Evolutionary conservation across 2,797 vertebrate species (phyloP).

Genomic region (Schizothorax lantsangensis): DNA sequence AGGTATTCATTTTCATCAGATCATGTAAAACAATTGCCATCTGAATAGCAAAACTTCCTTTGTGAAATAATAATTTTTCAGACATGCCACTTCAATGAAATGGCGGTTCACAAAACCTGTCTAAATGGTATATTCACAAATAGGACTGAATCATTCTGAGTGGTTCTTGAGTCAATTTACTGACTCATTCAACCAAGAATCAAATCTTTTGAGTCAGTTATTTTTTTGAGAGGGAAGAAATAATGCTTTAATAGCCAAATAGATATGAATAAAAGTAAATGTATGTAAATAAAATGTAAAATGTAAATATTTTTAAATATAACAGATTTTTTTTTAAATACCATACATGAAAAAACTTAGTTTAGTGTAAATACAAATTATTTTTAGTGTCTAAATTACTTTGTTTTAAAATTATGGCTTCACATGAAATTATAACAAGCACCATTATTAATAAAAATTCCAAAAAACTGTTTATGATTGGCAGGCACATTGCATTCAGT

Average conservation of each 20-base stretch:
- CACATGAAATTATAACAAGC: not conserved
- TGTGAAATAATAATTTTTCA: not conserved
- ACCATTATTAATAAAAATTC: not conserved
- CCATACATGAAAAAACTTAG: too few relatives aligned
- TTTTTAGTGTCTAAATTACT: too few relatives aligned
- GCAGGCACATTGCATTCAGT: not conserved
- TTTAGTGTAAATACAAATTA: too few relatives aligned
- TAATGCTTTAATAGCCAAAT: too few relatives aligned
- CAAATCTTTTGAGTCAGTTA: not conserved
- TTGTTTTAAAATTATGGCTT: not conserved
- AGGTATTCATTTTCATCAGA: too few relatives aligned
- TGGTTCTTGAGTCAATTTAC: not conserved
- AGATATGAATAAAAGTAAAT: too few relatives aligned
- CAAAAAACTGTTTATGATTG: not conserved
- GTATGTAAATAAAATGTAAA: too few relatives aligned
- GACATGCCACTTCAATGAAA: not conserved
- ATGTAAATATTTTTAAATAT: too few relatives aligned
- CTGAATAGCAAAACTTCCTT: not conserved
- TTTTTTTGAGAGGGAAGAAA: not conserved
- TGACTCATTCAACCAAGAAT: not conserved
- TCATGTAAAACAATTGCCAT: too few relatives aligned
- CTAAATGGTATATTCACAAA: not conserved
- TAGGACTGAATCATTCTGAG: not conserved
- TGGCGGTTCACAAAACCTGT: not conserved
- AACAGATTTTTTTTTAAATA: too few relatives aligned